Base-by-base conservation (phyloP, 2,888 invertebrate species). In the Nephrotoma guestfalica region DNA sequence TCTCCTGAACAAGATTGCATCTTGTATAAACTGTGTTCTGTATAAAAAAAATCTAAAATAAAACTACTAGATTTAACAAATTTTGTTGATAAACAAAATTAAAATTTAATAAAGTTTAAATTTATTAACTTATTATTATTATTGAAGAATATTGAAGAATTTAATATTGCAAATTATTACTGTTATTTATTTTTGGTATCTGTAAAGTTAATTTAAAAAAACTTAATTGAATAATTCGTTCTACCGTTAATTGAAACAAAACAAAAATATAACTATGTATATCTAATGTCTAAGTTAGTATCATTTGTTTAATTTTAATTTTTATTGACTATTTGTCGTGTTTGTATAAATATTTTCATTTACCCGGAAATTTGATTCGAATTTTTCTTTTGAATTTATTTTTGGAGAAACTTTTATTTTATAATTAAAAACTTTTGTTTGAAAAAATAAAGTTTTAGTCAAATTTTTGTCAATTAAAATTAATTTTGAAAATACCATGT, bases 11-110 rank as follows among this genome's bases (percentile, higher is more conserved):
- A 85, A 86, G 87, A 87, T 87, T 87, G 86, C 87, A 87, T 87
- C 86, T 87, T 87, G 88, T 88, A 88, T 88, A 88, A 88, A 88
- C 88, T 88, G 88, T 88, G 88, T 88, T 88, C 88, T 87, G 86
- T 13, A 86, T 45, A 87, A 87, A 45, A 85, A 85, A 86, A 86
- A 51, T 84, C 84, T 45, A 86, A 71, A 51, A 83, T 40, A 83
- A 40, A 86, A 87, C 42, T 51, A 83, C n/a, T 41, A 41, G 85
- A 87, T 86, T 87, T 57, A 85, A 86, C 41, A 86, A 57, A 57
- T 86, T 40, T 51, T 85, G 85, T 85, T 85, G 85, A 85, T 15
- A 42, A 42, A 85, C 41, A 42, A 42, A 42, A 85, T 42, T 85
- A 18, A 85, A 85, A 85, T 42, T 85, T 85, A 85, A 85, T 42